These are phyloP conservation scores for Tursiops truncatus DNA, from an alignment of 2,113 vertebrate species.

Conservation along the genomic window DNA sequence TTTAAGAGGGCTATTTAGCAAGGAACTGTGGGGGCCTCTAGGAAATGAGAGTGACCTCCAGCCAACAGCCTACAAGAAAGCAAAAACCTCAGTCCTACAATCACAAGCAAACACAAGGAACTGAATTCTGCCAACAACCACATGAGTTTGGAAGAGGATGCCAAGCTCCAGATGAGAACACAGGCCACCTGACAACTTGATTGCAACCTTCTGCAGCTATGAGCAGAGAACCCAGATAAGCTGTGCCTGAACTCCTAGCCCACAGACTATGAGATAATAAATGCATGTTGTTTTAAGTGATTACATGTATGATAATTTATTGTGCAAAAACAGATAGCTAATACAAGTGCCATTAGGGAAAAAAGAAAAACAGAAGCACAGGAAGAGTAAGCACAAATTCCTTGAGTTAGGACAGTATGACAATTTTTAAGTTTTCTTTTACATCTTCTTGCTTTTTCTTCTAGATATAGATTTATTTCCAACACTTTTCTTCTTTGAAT, in stretches of 20 bases:
- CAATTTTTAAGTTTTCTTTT: conserved; percentile 9
- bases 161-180: neutral
- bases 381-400: neutral
- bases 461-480: neutral
- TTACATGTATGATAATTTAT: neutral
- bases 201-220: neutral
- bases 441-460: neutral
- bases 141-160: neutral
- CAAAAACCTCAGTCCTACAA: neutral
- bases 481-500: neutral
- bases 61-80: neutral
- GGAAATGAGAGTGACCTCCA: neutral
- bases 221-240: neutral
- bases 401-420: neutral
- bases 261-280: neutral
- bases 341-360: neutral
- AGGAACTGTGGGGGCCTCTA: neutral
- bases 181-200: neutral
- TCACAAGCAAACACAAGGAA: neutral
- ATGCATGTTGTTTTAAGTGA: neutral
- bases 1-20: neutral
- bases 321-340: neutral
- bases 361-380: neutral
- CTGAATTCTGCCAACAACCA: neutral
- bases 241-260: neutral